Evolutionary conservation across 1,140 invertebrate species (phyloP).

Genomic region (Halesus radiatus): DNA sequence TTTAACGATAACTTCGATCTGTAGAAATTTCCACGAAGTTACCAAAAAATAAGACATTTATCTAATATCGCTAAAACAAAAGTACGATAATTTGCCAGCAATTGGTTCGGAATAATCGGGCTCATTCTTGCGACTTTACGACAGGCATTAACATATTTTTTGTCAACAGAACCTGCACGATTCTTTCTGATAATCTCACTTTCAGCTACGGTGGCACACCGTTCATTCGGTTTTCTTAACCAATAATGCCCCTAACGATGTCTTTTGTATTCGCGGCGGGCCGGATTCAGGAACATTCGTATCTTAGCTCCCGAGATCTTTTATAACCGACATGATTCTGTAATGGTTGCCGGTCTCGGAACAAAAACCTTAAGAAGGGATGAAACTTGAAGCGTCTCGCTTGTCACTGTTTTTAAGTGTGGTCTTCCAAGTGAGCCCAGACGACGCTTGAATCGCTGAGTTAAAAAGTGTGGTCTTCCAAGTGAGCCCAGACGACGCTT

Average conservation of each 20-base stretch:
- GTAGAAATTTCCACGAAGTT: no score
- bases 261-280: conserved; percentile 26
- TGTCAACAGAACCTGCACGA: conserved; percentile 21
- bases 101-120: background rate
- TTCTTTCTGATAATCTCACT: background rate
- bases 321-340: background rate
- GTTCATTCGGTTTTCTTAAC: conserved; percentile 31
- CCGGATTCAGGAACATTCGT: background rate
- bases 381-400: no score
- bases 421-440: no score
- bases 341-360: background rate
- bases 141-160: background rate
- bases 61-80: background rate
- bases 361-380: no score
- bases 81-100: background rate
- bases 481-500: no score
- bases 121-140: background rate
- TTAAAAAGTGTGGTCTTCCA: no score
- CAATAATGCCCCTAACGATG: conserved; percentile 32
- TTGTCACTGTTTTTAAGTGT: no score
- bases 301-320: conserved; percentile 20
- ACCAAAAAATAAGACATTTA: no score
- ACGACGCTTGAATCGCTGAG: no score
- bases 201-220: background rate
- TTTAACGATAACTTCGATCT: no score